These are phyloP conservation scores for Catagonus wagneri DNA, from an alignment of 2,113 vertebrate species.

Conservation along the genomic window DNA sequence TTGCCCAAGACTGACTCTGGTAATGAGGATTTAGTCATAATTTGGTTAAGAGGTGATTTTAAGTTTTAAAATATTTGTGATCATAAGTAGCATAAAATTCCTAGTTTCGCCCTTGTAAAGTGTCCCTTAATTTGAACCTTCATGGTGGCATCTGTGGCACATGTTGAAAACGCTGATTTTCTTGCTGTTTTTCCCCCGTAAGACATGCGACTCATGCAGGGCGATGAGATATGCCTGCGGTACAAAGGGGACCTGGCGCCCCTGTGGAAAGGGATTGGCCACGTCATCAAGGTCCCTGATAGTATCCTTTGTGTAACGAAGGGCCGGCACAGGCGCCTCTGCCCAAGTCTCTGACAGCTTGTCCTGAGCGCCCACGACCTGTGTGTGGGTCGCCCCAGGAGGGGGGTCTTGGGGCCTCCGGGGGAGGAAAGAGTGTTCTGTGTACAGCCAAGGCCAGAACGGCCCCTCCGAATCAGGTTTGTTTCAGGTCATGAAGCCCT, in stretches of 20 bases:
- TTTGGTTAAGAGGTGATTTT: slow-evolving; percentile 79
- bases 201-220: slow-evolving; percentile 99
- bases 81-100: slow-evolving; percentile 57
- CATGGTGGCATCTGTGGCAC: background rate
- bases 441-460: background rate
- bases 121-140: slow-evolving; percentile 59
- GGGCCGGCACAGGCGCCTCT: background rate
- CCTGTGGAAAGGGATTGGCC: slow-evolving; percentile 98
- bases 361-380: background rate
- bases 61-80: slow-evolving; percentile 81
- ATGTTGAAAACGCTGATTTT: background rate
- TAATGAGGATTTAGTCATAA: slow-evolving; percentile 84
- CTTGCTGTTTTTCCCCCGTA: slow-evolving; percentile 49
- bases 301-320: slow-evolving; percentile 93
- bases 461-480: background rate
- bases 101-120: slow-evolving; percentile 62
- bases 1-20: slow-evolving; percentile 99
- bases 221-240: slow-evolving; percentile 98
- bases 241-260: slow-evolving; percentile 98
- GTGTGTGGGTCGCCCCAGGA: background rate
- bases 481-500: background rate
- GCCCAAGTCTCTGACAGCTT: background rate
- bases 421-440: background rate
- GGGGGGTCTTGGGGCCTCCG: background rate
- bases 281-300: slow-evolving; percentile 99